phyloP scores from a whole-genome alignment of 2,888 invertebrate genomes.

The Syrista parreyssii region DNA sequence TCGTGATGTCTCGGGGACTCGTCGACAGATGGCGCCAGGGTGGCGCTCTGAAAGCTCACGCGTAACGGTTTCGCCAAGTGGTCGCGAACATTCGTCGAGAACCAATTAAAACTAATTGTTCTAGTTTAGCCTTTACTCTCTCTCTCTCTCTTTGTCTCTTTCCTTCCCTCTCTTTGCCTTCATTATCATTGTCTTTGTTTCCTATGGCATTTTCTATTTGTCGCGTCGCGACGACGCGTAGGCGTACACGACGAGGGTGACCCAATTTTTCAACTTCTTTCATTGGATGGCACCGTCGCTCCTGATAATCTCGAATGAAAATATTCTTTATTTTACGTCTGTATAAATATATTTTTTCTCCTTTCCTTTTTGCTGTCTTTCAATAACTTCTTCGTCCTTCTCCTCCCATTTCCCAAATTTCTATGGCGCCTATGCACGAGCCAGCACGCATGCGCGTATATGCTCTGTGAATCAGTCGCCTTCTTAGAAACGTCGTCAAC shows the following conservation, averaged over 20 bases:
- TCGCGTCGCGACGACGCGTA: neutral
- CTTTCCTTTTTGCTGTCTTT: no score
- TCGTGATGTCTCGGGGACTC: no score
- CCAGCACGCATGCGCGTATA: no score
- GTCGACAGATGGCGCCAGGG: no score
- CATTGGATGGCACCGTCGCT: neutral
- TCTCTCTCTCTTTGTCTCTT: slow-evolving; percentile 2
- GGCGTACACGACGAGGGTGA: neutral
- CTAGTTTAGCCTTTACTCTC: slow-evolving; percentile 25
- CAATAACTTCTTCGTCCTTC: no score
- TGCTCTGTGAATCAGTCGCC: no score
- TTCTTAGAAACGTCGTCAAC: no score
- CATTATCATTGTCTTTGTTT: slow-evolving; percentile 9
- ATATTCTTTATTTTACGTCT: neutral
- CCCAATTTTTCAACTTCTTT: slow-evolving; percentile 22
- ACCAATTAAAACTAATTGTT: slow-evolving; percentile 31
- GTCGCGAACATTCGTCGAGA: slow-evolving; percentile 6
- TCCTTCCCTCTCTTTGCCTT: neutral
- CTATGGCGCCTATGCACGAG: no score
- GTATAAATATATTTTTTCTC: neutral
- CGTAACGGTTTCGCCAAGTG: neutral
- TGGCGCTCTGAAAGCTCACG: no score
- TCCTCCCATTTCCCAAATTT: no score
- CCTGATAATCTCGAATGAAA: neutral
- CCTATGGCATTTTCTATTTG: neutral